A percentile compares a stretch with the other conserved stretches of the same genome.
Evolutionary conservation across 2,888 invertebrate species (phyloP).

Genomic region (Brachycybe producta): DNA sequence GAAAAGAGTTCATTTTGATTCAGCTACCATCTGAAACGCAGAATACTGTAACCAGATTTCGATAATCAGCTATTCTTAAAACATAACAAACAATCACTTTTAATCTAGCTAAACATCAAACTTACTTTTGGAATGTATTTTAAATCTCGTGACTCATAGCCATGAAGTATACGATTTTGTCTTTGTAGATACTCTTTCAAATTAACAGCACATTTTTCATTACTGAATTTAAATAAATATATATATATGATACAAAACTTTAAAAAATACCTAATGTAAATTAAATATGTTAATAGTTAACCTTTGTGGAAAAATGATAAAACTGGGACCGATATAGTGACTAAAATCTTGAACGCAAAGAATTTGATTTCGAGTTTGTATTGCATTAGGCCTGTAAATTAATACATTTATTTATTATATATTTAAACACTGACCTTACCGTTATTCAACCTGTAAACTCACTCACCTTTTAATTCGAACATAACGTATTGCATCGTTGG

Average conservation of each 20-base stretch:
- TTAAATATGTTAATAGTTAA: slow-evolving; percentile 30
- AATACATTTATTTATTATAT: background rate
- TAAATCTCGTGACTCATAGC: slow-evolving; percentile 60
- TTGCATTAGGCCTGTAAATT: slow-evolving; percentile 50
- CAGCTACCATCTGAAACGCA: too few relatives aligned
- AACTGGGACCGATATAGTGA: slow-evolving; percentile 56
- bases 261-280: slow-evolving; percentile 17
- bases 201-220: slow-evolving; percentile 43
- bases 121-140: slow-evolving; percentile 63
- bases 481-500: slow-evolving; percentile 65
- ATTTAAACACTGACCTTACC: background rate
- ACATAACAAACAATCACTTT: background rate
- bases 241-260: background rate
- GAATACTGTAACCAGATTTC: background rate
- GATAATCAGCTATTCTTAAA: background rate
- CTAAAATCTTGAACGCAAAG: slow-evolving; percentile 68
- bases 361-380: slow-evolving; percentile 72
- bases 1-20: too few relatives aligned
- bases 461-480: slow-evolving; percentile 52
- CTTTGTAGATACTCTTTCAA: slow-evolving; percentile 54
- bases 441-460: slow-evolving; percentile 4
- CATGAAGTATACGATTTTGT: slow-evolving; percentile 60
- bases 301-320: slow-evolving; percentile 57
- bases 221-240: background rate
- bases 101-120: background rate